These are phyloP conservation scores for Mellivora capensis DNA, from an alignment of 2,113 vertebrate species.

Conservation along the genomic window DNA sequence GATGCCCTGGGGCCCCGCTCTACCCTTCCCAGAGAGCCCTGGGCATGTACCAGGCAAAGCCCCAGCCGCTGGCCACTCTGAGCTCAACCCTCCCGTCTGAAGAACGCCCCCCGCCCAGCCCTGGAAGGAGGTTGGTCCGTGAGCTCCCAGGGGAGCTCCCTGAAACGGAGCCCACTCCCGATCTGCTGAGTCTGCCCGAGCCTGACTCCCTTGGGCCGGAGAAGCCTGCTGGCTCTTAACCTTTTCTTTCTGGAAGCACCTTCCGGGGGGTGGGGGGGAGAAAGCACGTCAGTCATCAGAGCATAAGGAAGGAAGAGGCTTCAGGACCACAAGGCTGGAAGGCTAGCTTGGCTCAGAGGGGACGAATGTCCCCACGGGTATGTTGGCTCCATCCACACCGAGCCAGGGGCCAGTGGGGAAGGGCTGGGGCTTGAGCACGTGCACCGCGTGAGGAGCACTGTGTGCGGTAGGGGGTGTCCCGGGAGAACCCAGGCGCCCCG, in stretches of 20 bases:
- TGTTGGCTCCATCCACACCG: fast-evolving
- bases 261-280: not conserved
- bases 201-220: not conserved
- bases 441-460: fast-evolving
- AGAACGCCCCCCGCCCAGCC: not conserved
- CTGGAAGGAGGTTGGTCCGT: too few relatives aligned
- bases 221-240: not conserved
- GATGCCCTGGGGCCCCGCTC: not conserved
- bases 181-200: too few relatives aligned
- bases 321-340: fast-evolving
- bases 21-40: not conserved
- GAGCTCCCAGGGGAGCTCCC: not conserved
- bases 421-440: too few relatives aligned
- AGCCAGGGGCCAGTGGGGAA: not conserved
- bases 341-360: not conserved
- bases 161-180: not conserved
- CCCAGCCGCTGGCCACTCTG: too few relatives aligned
- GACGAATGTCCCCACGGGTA: fast-evolving
- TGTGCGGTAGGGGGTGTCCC: not conserved
- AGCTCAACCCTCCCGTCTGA: not conserved
- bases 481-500: not conserved
- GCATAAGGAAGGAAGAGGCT: not conserved
- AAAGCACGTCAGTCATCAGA: not conserved
- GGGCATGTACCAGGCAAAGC: too few relatives aligned
- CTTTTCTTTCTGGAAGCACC: not conserved